Conservation (phyloP, 2,113 vertebrate species). For the Rostratula benghalensis region DNA sequence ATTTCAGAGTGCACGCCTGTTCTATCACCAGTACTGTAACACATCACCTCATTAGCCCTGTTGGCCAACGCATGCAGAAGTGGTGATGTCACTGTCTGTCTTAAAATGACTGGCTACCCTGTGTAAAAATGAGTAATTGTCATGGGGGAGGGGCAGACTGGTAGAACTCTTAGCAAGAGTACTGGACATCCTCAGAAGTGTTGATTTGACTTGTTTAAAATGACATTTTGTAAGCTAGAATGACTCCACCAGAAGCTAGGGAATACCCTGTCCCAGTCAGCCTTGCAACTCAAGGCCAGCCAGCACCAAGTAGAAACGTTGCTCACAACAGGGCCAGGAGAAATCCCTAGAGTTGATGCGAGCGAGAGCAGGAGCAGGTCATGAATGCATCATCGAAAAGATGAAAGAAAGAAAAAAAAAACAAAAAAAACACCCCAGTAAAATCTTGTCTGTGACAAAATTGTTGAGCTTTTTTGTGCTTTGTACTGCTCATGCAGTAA, state of each 20-base stretch:
- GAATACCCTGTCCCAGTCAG: conserved; percentile 33
- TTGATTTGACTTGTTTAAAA: neutral
- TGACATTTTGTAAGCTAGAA: neutral
- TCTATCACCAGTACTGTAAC: neutral
- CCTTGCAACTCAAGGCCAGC: neutral
- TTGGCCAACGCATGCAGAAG: neutral
- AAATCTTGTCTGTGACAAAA: neutral
- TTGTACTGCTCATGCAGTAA: neutral
- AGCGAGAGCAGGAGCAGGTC: neutral
- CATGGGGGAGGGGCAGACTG: neutral
- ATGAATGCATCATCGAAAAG: neutral
- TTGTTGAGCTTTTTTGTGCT: neutral
- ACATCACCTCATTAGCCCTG: neutral
- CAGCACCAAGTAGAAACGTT: neutral
- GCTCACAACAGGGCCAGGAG: neutral
- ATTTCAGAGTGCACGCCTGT: neutral
- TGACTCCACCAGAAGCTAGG: neutral
- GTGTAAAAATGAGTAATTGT: neutral
- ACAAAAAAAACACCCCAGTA: too few species aligned
- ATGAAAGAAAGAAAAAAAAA: neutral
- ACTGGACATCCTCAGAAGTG: neutral
- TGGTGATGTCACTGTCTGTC: neutral
- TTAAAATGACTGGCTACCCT: neutral
- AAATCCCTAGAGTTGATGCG: neutral
- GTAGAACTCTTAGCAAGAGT: neutral